Evolutionary conservation across 1,140 invertebrate genomes (phyloP).

Genomic region (Cydia splendana): DNA sequence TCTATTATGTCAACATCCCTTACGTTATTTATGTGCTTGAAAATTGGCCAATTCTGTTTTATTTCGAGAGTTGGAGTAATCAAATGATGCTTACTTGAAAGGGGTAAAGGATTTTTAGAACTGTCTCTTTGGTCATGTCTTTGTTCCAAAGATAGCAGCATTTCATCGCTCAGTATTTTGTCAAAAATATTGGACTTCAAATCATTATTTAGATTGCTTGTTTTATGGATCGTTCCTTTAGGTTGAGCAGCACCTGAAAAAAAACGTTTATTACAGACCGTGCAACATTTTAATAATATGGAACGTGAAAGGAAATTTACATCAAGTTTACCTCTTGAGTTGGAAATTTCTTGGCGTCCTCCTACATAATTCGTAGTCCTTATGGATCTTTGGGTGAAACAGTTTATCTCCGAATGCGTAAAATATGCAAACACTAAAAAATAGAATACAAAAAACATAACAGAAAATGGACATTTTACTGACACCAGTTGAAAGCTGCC

Average conservation of each 20-base stretch:
- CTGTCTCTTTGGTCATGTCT: constrained; percentile 52
- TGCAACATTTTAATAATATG: neutral
- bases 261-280: constrained; percentile 37
- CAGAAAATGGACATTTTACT: constrained; percentile 53
- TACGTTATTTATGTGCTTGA: constrained; percentile 42
- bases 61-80: constrained; percentile 58
- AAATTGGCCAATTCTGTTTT: constrained; percentile 61
- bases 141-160: constrained; percentile 61
- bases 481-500: constrained; percentile 33
- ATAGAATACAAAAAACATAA: constrained; percentile 65
- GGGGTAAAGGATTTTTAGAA: constrained; percentile 39
- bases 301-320: constrained; percentile 18
- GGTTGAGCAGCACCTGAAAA: constrained; percentile 34
- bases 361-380: constrained; percentile 19
- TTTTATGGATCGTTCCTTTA: constrained; percentile 35
- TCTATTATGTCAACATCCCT: constrained; percentile 8
- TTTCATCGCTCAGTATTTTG: constrained; percentile 67
- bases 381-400: constrained; percentile 20
- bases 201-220: constrained; percentile 39
- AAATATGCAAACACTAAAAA: constrained; percentile 48
- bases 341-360: constrained; percentile 18
- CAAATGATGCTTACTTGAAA: constrained; percentile 44
- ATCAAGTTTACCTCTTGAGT: constrained; percentile 29
- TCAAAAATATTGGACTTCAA: constrained; percentile 64
- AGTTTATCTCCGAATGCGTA: constrained; percentile 38